Conservation (phyloP, 2,113 vertebrate genomes). For the Corvus moneduloides region DNA sequence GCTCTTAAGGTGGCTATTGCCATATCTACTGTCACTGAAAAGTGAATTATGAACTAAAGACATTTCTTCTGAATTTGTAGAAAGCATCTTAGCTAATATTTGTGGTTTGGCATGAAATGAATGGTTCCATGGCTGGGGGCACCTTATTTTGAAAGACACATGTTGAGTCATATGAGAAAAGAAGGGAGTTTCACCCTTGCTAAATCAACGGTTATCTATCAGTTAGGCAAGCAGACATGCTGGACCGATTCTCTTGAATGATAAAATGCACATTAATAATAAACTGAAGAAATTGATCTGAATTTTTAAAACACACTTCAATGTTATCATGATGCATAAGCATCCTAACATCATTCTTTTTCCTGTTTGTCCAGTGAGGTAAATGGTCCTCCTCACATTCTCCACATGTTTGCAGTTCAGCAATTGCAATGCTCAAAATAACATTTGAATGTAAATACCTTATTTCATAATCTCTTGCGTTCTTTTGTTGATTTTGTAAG, state of each 20-base stretch:
- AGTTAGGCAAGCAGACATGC: not conserved
- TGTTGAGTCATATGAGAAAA: not conserved
- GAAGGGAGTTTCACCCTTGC: not conserved
- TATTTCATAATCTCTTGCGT: not conserved
- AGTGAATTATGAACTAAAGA: not conserved
- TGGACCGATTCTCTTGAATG: not conserved
- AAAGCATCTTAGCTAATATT: not conserved
- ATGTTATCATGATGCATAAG: not conserved
- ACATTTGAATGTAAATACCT: not conserved
- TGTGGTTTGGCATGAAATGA: not conserved
- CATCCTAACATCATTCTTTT: not conserved
- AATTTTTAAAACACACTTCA: not conserved
- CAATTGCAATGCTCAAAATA: not conserved
- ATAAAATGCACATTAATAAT: not conserved
- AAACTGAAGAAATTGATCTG: not conserved
- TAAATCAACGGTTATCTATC: not conserved
- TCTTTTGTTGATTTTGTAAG: not conserved
- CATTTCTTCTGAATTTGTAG: not conserved
- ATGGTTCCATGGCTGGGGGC: not conserved
- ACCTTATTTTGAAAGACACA: not conserved
- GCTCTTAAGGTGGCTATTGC: not conserved
- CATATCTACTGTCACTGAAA: not conserved
- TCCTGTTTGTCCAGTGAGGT: not conserved
- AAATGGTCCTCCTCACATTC: not conserved
- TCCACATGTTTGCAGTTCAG: not conserved